Base-by-base conservation (phyloP, 2,888 invertebrate species). In the Malachius bipustulatus region DNA sequence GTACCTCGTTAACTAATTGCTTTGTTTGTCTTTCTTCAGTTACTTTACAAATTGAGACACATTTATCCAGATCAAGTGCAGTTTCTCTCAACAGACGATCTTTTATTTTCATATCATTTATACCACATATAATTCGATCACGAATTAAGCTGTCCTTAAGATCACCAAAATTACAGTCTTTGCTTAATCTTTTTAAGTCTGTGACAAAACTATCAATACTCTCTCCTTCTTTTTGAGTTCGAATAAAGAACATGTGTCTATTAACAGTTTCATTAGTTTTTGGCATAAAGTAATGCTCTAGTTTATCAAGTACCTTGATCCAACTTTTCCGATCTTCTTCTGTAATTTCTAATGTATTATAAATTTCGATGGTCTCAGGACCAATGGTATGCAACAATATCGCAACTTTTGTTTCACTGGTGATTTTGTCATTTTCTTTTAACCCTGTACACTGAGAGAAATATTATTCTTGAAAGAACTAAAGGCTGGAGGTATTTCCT, bases 351-450 rank as follows among this genome's bases (percentile, higher is more conserved):
- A 24, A 24, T 6, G 24, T 31, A 31, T 13, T 14, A 8, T 14
- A 34, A 13, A 34, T 11, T 34, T 34, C 34, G 6, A 34, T n/a
- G 2, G 24, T 16, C 12, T 34, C 28, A 14, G 34, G 15, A 4
- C 34, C 34, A 15, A 34, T 34, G 10, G 19, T 34, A 15, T 28
- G 33, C 8, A 33, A 16, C 12, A 33, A 26, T n/a, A 33, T 33
- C 15, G 34, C 34, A 14, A 34, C 28, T 10, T 28, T 34, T 28
- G 26, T 14, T 9, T 33, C 33, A n/a, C n/a, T n/a, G n/a, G n/a
- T n/a, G n/a, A n/a, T n/a, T n/a, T n/a, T n/a, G n/a, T n/a, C n/a
- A n/a, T n/a, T n/a, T n/a, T n/a, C n/a, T n/a, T n/a, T n/a, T n/a
- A n/a, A n/a, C n/a, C n/a, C n/a, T n/a, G n/a, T n/a, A n/a, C n/a